Evolutionary conservation across 2,113 vertebrate species (phyloP).

Genomic region (Pitta sordida): DNA sequence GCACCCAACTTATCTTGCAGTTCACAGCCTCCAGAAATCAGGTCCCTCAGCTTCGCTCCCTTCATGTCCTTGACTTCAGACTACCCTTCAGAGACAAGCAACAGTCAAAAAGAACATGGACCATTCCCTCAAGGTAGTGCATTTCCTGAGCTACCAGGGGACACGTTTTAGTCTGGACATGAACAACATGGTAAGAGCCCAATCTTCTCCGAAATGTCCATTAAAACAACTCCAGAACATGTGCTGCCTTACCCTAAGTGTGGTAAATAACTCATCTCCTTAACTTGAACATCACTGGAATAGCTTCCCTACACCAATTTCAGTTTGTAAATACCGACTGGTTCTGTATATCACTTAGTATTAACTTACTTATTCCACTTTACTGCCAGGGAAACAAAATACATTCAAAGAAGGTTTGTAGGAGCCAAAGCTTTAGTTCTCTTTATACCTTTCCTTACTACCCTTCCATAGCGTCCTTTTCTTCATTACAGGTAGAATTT

Average conservation of each 20-base stretch:
- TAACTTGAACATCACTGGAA: not conserved
- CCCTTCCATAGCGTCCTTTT: not conserved
- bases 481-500: not conserved
- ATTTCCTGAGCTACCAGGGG: not conserved
- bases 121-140: not conserved
- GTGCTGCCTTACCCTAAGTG: rapidly evolving
- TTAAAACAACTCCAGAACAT: not conserved
- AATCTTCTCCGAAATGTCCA: not conserved
- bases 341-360: not conserved
- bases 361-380: not conserved
- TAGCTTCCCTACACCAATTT: not conserved
- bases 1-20: not conserved
- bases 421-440: not conserved
- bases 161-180: not conserved
- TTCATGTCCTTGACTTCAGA: not conserved
- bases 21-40: not conserved
- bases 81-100: not conserved
- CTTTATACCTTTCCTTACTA: not conserved
- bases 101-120: not conserved
- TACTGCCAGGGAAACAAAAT: not conserved
- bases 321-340: not conserved
- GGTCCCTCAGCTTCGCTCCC: not conserved
- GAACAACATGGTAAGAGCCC: not conserved
- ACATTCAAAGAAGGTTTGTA: not conserved
- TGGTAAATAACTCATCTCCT: not conserved